A percentile compares a stretch with the other conserved stretches of the same genome.
These are phyloP conservation scores for Parthenolecanium corni DNA, from an alignment of 2,888 invertebrate genomes.

Conservation along the genomic window DNA sequence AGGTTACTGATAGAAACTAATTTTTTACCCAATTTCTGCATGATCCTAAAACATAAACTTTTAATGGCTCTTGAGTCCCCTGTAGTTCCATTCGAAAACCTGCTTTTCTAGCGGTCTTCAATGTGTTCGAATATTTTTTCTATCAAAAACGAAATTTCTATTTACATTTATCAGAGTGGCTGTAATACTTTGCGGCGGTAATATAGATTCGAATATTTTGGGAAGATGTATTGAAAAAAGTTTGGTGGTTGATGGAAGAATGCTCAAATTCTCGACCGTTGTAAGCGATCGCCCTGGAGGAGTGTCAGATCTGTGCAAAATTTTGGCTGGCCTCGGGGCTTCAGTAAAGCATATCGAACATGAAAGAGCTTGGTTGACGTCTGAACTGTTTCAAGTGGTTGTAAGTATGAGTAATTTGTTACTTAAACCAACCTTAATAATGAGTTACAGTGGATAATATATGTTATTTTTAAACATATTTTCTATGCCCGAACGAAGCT, in stretches of 20 bases:
- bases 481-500: too few relatives aligned
- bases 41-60: too few relatives aligned
- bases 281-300: slow-evolving; percentile 60
- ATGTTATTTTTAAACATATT: too few relatives aligned
- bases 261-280: slow-evolving; percentile 62
- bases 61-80: too few relatives aligned
- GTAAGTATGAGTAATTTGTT: slow-evolving; percentile 37
- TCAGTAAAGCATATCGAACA: slow-evolving; percentile 93
- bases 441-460: not conserved
- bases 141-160: too few relatives aligned
- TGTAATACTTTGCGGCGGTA: slow-evolving; percentile 72
- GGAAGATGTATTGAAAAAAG: slow-evolving; percentile 80
- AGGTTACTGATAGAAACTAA: too few relatives aligned
- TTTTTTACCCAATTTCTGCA: too few relatives aligned
- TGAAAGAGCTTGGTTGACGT: slow-evolving; percentile 85
- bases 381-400: slow-evolving; percentile 73
- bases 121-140: too few relatives aligned
- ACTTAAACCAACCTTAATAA: not conserved
- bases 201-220: slow-evolving; percentile 82
- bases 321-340: slow-evolving; percentile 64
- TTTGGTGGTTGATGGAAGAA: slow-evolving; percentile 70
- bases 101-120: too few relatives aligned
- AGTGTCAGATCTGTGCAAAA: slow-evolving; percentile 55
- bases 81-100: too few relatives aligned
- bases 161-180: slow-evolving; percentile 77